phyloP scores from a whole-genome alignment of 2,797 vertebrate genomes.

The Coregonus sp. region DNA sequence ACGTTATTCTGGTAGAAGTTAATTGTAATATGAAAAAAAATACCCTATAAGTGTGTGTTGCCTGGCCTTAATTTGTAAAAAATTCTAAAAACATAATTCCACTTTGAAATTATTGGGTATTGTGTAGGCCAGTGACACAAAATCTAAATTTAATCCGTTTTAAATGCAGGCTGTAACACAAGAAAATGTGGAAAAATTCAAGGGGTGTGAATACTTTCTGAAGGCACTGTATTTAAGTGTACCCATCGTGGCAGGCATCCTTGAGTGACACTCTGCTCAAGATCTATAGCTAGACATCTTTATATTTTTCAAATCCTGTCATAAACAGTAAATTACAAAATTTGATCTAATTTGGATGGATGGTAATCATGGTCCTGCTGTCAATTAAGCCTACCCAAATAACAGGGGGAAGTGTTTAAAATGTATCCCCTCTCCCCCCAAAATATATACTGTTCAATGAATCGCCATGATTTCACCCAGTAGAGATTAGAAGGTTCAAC shows the following conservation, averaged over 20 bases:
- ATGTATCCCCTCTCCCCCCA: background rate
- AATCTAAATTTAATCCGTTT: too few species aligned
- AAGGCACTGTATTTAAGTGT: background rate
- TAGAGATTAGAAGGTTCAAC: background rate
- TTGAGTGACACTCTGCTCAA: background rate
- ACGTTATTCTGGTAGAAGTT: too few species aligned
- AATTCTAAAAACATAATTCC: too few species aligned
- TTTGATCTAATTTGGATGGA: background rate
- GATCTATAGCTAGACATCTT: background rate
- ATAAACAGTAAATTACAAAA: background rate
- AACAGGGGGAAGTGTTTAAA: background rate
- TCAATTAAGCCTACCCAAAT: background rate
- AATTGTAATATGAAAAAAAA: too few species aligned
- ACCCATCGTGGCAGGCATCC: background rate
- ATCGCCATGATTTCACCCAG: background rate
- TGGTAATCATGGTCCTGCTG: background rate
- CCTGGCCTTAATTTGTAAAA: too few species aligned
- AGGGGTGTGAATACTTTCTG: too few species aligned
- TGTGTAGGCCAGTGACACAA: too few species aligned
- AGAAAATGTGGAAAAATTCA: too few species aligned
- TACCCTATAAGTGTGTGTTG: too few species aligned
- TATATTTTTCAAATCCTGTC: background rate
- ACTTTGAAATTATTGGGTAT: too few species aligned
- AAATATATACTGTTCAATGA: background rate
- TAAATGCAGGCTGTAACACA: too few species aligned